These are phyloP conservation scores for Cassiopea xamachana DNA, from an alignment of 30 jellyfish, hydroid and myxozoan genomes.

Conservation along the genomic window DNA sequence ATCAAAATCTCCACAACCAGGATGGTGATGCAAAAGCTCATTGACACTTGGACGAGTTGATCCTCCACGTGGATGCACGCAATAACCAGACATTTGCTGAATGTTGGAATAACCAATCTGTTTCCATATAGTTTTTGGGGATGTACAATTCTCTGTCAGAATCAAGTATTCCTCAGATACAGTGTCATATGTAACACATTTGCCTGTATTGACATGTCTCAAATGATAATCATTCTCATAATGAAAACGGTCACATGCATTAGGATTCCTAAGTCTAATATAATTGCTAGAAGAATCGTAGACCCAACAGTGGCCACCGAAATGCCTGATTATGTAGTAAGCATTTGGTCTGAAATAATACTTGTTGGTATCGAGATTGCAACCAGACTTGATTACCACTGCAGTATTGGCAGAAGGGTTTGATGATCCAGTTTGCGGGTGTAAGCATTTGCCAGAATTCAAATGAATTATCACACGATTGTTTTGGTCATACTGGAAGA, in stretches of 20 bases:
- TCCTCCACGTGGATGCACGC: conserved; percentile 30
- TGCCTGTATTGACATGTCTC: conserved; percentile 17
- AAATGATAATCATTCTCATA: background rate
- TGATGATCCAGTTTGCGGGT: background rate
- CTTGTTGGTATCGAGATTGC: background rate
- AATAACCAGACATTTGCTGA: background rate
- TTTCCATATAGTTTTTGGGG: background rate
- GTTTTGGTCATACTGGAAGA: background rate
- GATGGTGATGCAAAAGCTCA: background rate
- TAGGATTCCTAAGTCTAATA: background rate
- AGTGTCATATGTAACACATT: background rate
- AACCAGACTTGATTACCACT: background rate
- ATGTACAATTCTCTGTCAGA: background rate
- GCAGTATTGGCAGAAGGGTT: background rate
- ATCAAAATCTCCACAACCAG: conserved; percentile 2
- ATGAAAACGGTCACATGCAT: conserved; percentile 26
- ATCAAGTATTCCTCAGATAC: background rate
- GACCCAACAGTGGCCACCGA: conserved; percentile 12
- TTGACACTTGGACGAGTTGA: background rate
- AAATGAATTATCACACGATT: background rate
- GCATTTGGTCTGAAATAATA: conserved; percentile 5
- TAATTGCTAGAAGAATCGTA: background rate
- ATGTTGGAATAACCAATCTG: background rate
- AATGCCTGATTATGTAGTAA: conserved; percentile 4
- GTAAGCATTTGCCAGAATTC: background rate